Base-by-base conservation (phyloP, 2,797 vertebrate species). In the Aselliscus stoliczkanus region DNA sequence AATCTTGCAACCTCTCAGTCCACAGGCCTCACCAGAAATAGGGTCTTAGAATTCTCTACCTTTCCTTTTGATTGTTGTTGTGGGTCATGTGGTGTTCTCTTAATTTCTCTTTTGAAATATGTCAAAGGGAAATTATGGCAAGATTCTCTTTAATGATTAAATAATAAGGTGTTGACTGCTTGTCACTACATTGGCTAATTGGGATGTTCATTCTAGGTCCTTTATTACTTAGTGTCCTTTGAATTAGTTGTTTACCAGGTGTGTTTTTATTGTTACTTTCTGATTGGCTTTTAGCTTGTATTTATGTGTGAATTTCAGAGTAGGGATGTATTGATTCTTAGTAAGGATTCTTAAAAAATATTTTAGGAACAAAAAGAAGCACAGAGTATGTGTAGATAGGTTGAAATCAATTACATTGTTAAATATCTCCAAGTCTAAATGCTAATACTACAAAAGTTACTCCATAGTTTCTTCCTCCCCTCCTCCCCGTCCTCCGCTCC, bases 101-200 rank as follows among this genome's bases (percentile, higher is more conserved):
- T 94, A 92, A 96, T 96, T 95, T 83, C 50, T 95, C 96, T 96
- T 93, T 80, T 73, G 44, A 93, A 95, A 89, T 86, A 96, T 94
- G 93, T 97, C 93, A 89, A 83, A 97, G 75, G 88, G 92, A 97
- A 97, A 96, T 97, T 96, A 94, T 95, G 95, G 76, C 95, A 81
- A 88, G 79, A 96, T 96, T 97, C 54, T 93, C 93, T 97, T 88
- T 97, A 97, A 98, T 98, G 97, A 98, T 95, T 97, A 97, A 97
- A 89, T 98, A 97, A 98, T 97, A 97, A 98, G 97, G 97, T 97
- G 98, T 97, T 98, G 97, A 98, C 98, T 98, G 97, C 88, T 95
- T 98, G 97, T 97, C 97, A 97, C 92, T 67, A 93, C 82, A 95
- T 80, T 73, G 81, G 96, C 88, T 98, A 97, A 98, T 97, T 97